Percentiles rank a stretch among this genome's conserved stretches.
These are phyloP conservation scores for Notodonta dromedarius DNA, from an alignment of 2,888 invertebrate genomes.

Conservation along the genomic window DNA sequence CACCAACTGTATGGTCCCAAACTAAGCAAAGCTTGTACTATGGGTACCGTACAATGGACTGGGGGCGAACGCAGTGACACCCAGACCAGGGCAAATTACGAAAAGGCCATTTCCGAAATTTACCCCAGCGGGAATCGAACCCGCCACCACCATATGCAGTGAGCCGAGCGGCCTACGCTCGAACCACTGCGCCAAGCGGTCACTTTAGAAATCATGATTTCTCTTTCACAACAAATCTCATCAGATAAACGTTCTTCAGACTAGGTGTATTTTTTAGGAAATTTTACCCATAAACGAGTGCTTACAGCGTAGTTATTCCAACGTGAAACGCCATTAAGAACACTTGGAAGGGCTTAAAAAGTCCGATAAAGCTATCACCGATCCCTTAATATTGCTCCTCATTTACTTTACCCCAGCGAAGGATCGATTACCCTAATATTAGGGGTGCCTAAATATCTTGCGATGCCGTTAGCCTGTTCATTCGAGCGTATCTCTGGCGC, in stretches of 20 bases:
- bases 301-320: slow-evolving; percentile 19
- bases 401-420: slow-evolving; percentile 54
- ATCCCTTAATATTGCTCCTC: slow-evolving; percentile 56
- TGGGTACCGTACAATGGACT: no score
- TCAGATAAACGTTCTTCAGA: neutral
- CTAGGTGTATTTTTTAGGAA: neutral
- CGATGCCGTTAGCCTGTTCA: slow-evolving; percentile 49
- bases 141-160: no score
- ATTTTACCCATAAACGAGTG: slow-evolving; percentile 3
- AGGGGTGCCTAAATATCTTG: slow-evolving; percentile 56
- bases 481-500: slow-evolving; percentile 46
- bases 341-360: slow-evolving; percentile 48
- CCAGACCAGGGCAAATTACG: no score
- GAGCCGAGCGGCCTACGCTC: no score
- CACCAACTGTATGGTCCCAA: no score
- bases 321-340: slow-evolving; percentile 37
- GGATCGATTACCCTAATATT: slow-evolving; percentile 65
- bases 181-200: no score
- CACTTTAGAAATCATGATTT: neutral
- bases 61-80: no score
- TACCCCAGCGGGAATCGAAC: no score
- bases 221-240: neutral
- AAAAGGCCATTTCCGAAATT: no score
- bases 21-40: no score
- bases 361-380: slow-evolving; percentile 59